Base-by-base conservation (phyloP, 2,797 vertebrate species). In the Alauda arvensis region DNA sequence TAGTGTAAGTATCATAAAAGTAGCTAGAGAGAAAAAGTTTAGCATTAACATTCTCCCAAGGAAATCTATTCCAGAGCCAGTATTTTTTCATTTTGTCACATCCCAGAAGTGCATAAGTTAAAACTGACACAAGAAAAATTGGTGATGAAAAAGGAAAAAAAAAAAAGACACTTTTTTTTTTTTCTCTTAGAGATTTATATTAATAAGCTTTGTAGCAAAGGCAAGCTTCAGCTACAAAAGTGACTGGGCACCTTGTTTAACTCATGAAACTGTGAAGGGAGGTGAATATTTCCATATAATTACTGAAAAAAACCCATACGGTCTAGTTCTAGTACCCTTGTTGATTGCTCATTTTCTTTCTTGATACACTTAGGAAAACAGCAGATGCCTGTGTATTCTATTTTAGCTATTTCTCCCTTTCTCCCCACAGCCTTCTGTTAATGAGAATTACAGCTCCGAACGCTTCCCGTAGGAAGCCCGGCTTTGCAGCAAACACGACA, bases 11-110 rank as follows among this genome's bases (percentile, higher is more conserved):
- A 77, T 67, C 94, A 66, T 78, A 87, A 93, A 89, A 67, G 87
- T 72, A 86, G 63, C 84, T 63, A 83, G 53, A 62, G 34, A 80
- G 48, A 90, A 91, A 89, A 94, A 93, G 85, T 94, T 93, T 72
- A 94, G 65, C 80, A 83, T 79, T 90, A 83, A 63, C 69, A 77
- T 90, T 92, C 60, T 77, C 75, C 53, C 71, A 42, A 93, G 59
- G 74, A 89, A 80, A 87, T 56, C 40, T 23, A 55, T 57, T 83
- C 80, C 37, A 52, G 28, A 63, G 59, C 16, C 48, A 85, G 14
- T 59, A 66, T 39, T 78, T 78, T 89, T 65, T 89, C 33, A 70
- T 71, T 91, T 60, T 87, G 69, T 83, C 43, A 71, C 42, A 83
- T 67, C 57, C 33, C 29, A 71, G 42, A 76, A 83, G 40, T 20